These are phyloP conservation scores for Axis porcinus DNA, from an alignment of 2,113 vertebrate genomes.

Conservation along the genomic window DNA sequence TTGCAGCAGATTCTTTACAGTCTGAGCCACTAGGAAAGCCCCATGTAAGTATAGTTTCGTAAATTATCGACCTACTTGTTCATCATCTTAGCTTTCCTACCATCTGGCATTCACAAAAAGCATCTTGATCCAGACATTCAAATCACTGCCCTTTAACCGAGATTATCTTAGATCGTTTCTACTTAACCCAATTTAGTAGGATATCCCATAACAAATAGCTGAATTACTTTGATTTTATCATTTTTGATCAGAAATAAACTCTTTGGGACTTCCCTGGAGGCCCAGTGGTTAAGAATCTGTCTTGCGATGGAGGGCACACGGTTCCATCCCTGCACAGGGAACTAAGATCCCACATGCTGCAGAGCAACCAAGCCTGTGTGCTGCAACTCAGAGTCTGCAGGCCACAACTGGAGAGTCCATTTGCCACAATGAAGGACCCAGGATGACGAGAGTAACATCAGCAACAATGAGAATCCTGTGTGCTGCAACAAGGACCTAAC, in stretches of 20 bases:
- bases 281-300: neutral
- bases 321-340: neutral
- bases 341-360: neutral
- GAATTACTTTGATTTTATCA: neutral
- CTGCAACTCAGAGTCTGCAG: neutral
- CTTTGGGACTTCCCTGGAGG: neutral
- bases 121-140: neutral
- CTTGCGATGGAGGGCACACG: rapidly evolving
- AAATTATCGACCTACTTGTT: neutral
- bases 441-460: neutral
- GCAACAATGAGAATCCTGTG: neutral
- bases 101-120: neutral
- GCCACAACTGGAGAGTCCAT: neutral
- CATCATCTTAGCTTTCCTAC: neutral
- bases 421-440: neutral
- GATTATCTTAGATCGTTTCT: neutral
- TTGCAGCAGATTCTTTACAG: neutral
- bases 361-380: neutral
- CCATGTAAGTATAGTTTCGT: neutral
- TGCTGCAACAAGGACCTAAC: neutral
- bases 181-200: neutral
- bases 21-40: neutral
- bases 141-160: neutral
- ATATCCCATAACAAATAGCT: neutral
- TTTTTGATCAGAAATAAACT: neutral